Percentiles rank a stretch among this genome's conserved stretches.
Conservation (phyloP, 2,113 vertebrate species). For the rabbit (Oryctolagus cuniculus) region DNA sequence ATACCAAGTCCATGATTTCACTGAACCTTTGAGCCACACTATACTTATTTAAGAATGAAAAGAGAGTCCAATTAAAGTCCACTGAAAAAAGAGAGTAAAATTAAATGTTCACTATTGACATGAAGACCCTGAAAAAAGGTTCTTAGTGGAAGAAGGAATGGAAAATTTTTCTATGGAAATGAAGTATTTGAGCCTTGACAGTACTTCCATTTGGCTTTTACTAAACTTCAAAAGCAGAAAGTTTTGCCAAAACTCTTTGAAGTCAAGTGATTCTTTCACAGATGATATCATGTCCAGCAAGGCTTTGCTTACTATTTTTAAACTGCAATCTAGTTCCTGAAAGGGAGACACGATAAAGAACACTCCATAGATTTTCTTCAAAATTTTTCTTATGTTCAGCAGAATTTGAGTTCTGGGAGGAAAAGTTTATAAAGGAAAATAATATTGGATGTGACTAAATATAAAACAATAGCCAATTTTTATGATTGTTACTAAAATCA, state of each 20-base stretch:
- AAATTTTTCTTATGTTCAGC: not conserved
- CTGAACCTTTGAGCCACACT: not conserved
- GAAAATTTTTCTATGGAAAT: not conserved
- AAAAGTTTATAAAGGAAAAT: slow-evolving; percentile 13
- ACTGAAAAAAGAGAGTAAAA: not conserved
- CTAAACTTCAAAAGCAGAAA: slow-evolving; percentile 47
- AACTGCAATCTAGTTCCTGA: not conserved
- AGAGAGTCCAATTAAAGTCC: not conserved
- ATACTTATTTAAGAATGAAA: not conserved
- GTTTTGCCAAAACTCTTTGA: slow-evolving; percentile 7
- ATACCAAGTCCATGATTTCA: not conserved
- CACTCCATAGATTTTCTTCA: not conserved
- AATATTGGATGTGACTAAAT: slow-evolving; percentile 13
- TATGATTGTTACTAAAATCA: slow-evolving; percentile 41
- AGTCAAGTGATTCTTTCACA: not conserved
- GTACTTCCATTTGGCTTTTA: not conserved
- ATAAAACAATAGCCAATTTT: not conserved
- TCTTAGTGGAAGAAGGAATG: not conserved
- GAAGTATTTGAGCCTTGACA: not conserved
- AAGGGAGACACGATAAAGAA: not conserved
- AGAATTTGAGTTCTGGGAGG: not conserved
- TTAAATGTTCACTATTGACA: not conserved
- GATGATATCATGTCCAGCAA: not conserved
- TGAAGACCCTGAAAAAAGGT: not conserved
- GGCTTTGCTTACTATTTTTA: slow-evolving; percentile 25